Conservation (phyloP, 2,113 vertebrate genomes). For the Syngnathus floridae region DNA sequence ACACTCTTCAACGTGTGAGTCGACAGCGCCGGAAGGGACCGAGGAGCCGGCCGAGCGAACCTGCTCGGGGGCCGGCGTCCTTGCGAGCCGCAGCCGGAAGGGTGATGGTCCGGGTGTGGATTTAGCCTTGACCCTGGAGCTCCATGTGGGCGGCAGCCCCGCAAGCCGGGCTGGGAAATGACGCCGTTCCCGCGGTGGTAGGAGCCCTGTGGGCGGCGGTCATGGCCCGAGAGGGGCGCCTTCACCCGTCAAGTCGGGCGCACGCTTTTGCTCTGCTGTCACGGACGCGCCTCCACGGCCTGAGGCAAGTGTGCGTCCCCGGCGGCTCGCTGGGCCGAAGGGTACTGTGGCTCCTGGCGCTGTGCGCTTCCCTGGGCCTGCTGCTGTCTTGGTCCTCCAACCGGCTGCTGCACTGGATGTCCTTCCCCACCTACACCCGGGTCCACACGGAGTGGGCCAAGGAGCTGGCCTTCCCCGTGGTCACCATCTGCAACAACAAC, state of each 20-base stretch:
- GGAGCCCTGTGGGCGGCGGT: slow-evolving; percentile 64
- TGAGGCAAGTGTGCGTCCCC: slow-evolving; percentile 80
- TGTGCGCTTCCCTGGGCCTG: slow-evolving; percentile 86
- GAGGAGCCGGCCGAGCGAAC: slow-evolving; percentile 45
- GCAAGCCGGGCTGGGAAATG: slow-evolving; percentile 72
- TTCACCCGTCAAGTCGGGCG: slow-evolving; percentile 48
- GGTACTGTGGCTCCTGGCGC: slow-evolving; percentile 86
- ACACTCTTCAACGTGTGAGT: slow-evolving; percentile 51
- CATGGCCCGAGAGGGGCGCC: slow-evolving; percentile 72
- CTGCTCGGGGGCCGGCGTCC: not conserved
- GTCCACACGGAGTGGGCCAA: slow-evolving; percentile 91
- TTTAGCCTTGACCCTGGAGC: slow-evolving; percentile 65
- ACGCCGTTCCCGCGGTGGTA: slow-evolving; percentile 65
- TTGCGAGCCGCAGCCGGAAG: not conserved
- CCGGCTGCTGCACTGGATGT: slow-evolving; percentile 88
- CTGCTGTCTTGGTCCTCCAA: slow-evolving; percentile 93
- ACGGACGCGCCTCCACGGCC: slow-evolving; percentile 82
- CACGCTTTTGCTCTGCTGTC: slow-evolving; percentile 66
- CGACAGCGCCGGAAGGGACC: slow-evolving; percentile 37
- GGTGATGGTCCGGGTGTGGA: slow-evolving; percentile 41
- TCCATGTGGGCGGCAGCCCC: slow-evolving; percentile 72
- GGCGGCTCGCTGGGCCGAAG: slow-evolving; percentile 75
- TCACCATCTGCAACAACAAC: slow-evolving; percentile 98
- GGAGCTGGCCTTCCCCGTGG: slow-evolving; percentile 86
- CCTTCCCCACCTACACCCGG: slow-evolving; percentile 89